A percentile compares a stretch with the other conserved stretches of the same genome.
phyloP scores from a whole-genome alignment of 2,888 invertebrate genomes.

The Melanchra persicariae region DNA sequence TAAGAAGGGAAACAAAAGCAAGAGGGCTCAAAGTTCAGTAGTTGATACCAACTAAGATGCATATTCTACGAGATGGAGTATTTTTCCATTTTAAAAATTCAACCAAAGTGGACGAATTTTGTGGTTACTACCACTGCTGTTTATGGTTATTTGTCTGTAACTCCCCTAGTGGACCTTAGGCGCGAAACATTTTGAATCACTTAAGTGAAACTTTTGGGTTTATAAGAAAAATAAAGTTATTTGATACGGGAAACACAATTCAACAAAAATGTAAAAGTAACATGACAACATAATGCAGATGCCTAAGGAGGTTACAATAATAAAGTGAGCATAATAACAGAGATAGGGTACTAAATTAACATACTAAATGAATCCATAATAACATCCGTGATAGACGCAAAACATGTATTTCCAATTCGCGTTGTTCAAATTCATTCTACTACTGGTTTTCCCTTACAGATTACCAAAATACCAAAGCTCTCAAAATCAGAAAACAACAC shows the following conservation, averaged over 20 bases:
- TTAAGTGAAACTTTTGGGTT: not conserved
- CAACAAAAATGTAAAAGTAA: not conserved
- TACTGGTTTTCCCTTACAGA: not conserved
- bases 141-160: conserved; percentile 24
- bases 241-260: not conserved
- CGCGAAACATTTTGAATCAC: conserved; percentile 15
- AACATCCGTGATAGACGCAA: not conserved
- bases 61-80: conserved; percentile 26
- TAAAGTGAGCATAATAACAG: not conserved
- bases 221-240: not conserved
- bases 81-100: conserved; percentile 18
- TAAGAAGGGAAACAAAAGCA: conserved; percentile 8
- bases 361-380: not conserved
- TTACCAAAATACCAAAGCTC: conserved; percentile 7
- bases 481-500: conserved; percentile 9
- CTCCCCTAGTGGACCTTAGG: not conserved
- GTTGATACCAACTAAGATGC: conserved; percentile 13
- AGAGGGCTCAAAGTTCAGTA: not conserved
- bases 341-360: too few species aligned
- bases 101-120: conserved; percentile 4
- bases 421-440: not conserved
- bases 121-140: not conserved
- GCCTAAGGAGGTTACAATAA: not conserved
- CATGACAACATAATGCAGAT: not conserved
- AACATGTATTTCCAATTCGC: not conserved